Evolutionary conservation across 1,140 invertebrate genomes (phyloP).

Genomic region (Ooceraea biroi): DNA sequence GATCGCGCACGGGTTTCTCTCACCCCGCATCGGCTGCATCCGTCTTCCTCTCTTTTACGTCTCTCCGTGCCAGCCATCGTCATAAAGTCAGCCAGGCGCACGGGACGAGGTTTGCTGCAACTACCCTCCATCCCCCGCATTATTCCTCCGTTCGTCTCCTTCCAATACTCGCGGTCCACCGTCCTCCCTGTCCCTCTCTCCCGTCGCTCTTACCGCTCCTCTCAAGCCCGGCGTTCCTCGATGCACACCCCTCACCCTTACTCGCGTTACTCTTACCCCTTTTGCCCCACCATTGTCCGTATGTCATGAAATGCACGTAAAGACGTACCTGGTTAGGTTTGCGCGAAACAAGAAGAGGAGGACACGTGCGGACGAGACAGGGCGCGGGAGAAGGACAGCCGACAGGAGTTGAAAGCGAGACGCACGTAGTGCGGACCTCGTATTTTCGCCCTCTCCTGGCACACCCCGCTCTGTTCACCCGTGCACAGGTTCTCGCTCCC

Average conservation of each 20-base stretch:
- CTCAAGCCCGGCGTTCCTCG: neutral
- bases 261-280: neutral
- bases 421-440: neutral
- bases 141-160: constrained; percentile 58
- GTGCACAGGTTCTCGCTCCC: constrained; percentile 25
- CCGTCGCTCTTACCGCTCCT: neutral
- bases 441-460: constrained; percentile 15
- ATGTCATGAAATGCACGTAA: constrained; percentile 64
- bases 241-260: constrained; percentile 6
- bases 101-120: constrained; percentile 75
- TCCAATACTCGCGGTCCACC: constrained; percentile 11
- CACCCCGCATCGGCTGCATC: neutral
- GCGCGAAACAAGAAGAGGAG: neutral
- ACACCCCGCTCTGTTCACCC: constrained; percentile 20
- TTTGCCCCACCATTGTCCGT: constrained; percentile 50
- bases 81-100: constrained; percentile 83
- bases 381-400: neutral
- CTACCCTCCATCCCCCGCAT: constrained; percentile 58
- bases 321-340: constrained; percentile 51
- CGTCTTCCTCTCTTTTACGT: constrained; percentile 72
- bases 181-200: neutral
- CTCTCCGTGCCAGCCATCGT: constrained; percentile 77
- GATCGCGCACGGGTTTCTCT: constrained; percentile 45
- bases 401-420: constrained; percentile 11
- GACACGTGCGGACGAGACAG: constrained; percentile 5